Conservation (phyloP, 1,140 invertebrate genomes). For the Pararge aegeria region DNA sequence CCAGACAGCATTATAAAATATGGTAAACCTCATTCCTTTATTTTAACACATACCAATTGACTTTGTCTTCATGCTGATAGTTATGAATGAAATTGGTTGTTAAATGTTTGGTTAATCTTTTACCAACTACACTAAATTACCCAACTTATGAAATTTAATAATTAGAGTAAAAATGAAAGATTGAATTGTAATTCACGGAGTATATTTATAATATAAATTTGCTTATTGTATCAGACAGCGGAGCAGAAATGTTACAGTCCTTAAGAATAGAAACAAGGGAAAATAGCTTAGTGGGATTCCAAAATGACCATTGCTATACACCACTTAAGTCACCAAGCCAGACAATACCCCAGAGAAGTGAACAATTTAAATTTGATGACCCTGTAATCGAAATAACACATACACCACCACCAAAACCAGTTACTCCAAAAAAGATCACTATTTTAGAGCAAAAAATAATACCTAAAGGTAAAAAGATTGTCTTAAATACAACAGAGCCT, state of each 20-base stretch:
- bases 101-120: too few relatives aligned
- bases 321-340: slow-evolving; percentile 81
- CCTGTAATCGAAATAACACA: slow-evolving; percentile 68
- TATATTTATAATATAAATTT: too few relatives aligned
- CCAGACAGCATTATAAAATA: slow-evolving; percentile 74
- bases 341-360: slow-evolving; percentile 54
- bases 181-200: too few relatives aligned
- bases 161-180: too few relatives aligned
- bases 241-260: slow-evolving; percentile 78
- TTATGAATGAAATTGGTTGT: too few relatives aligned
- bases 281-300: slow-evolving; percentile 77
- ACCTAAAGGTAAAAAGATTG: slow-evolving; percentile 74
- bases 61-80: too few relatives aligned
- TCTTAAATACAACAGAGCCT: slow-evolving; percentile 63
- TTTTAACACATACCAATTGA: too few relatives aligned
- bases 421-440: slow-evolving; percentile 73
- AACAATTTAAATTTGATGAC: slow-evolving; percentile 56
- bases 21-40: slow-evolving; percentile 45
- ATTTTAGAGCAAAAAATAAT: slow-evolving; percentile 76
- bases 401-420: slow-evolving; percentile 62
- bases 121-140: too few relatives aligned
- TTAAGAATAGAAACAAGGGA: slow-evolving; percentile 76
- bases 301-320: slow-evolving; percentile 85
- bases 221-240: slow-evolving; percentile 62
- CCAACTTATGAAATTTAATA: too few relatives aligned